These are phyloP conservation scores for Amyelois transitella DNA, from an alignment of 1,140 invertebrate species.

Conservation along the genomic window DNA sequence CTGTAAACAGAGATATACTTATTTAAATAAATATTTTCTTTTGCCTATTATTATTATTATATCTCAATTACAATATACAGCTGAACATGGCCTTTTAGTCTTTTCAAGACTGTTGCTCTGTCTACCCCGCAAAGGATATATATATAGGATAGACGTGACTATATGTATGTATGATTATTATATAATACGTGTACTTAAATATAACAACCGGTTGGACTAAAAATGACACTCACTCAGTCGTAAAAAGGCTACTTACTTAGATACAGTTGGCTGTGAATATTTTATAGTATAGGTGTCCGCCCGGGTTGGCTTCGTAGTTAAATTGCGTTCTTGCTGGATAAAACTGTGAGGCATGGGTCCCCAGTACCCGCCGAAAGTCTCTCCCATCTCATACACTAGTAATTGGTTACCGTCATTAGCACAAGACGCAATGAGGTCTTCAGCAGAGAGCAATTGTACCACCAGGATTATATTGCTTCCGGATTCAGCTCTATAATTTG, in stretches of 20 bases:
- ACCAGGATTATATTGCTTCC: conserved; percentile 55
- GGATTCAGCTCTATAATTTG: conserved; percentile 39
- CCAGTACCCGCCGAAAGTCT: conserved; percentile 61
- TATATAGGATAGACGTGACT: no score
- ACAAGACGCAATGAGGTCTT: conserved; percentile 29
- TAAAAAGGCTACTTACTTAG: not conserved
- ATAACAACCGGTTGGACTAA: no score
- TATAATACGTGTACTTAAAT: no score
- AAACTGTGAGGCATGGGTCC: conserved; percentile 33
- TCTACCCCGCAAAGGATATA: no score
- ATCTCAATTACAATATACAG: no score
- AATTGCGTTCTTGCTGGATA: conserved; percentile 6
- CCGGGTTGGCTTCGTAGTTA: not conserved
- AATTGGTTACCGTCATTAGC: conserved; percentile 28
- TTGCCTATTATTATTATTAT: no score
- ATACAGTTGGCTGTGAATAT: not conserved
- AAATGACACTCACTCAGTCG: no score
- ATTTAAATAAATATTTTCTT: no score
- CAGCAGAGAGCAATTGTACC: conserved; percentile 28
- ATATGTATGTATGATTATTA: no score
- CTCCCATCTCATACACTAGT: conserved; percentile 46
- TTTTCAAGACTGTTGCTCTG: no score
- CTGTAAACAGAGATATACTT: no score
- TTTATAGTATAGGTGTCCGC: not conserved
- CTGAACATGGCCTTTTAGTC: no score